Percentiles rank a stretch among this genome's conserved stretches.
These are phyloP conservation scores for Corydoras sp. DNA, from an alignment of 2,113 vertebrate species.

Conservation along the genomic window DNA sequence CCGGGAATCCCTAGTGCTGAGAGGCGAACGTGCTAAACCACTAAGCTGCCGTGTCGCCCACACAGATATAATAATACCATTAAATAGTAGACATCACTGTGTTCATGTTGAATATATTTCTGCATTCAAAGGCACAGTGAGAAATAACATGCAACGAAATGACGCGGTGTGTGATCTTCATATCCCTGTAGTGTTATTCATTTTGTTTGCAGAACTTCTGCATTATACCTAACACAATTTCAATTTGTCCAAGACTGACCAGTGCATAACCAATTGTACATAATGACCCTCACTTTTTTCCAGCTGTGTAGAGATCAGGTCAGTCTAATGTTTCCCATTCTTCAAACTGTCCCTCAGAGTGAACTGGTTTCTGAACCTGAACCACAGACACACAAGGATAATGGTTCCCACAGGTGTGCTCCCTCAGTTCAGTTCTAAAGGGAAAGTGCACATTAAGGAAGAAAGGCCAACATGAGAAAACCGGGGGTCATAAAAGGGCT, in stretches of 20 bases:
- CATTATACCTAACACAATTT: too few species aligned
- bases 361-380: conserved; percentile 24
- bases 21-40: too few species aligned
- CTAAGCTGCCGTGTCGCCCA: too few species aligned
- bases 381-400: neutral
- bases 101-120: too few species aligned
- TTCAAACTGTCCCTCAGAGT: conserved; percentile 32
- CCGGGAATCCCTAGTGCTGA: too few species aligned
- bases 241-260: conserved; percentile 21
- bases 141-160: too few species aligned
- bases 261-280: conserved; percentile 16
- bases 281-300: conserved; percentile 32
- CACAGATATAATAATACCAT: too few species aligned
- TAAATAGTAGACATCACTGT: too few species aligned
- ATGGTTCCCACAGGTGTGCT: conserved; percentile 11
- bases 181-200: too few species aligned
- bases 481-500: conserved; percentile 34
- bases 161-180: too few species aligned
- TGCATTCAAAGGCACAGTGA: too few species aligned
- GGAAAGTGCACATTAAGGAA: conserved; percentile 32
- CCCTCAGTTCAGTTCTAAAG: conserved; percentile 13
- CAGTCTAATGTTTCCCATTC: conserved; percentile 35
- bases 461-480: conserved; percentile 33
- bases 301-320: conserved; percentile 34
- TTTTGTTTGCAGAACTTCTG: too few species aligned